Evolutionary conservation across 2,888 invertebrate species (phyloP).

Genomic region (Nebria salina): DNA sequence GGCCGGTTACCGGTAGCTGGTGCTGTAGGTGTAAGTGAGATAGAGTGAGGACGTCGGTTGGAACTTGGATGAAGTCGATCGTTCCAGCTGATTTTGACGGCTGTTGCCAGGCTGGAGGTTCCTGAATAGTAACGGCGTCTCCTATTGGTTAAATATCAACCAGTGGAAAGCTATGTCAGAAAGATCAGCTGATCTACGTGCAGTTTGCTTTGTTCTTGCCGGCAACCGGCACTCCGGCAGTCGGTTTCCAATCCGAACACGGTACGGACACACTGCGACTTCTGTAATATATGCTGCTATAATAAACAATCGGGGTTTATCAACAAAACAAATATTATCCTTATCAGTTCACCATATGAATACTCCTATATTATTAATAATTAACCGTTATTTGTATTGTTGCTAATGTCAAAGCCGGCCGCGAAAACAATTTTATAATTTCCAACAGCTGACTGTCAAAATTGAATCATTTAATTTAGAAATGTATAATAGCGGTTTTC

Average conservation of each 20-base stretch:
- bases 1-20: conserved; percentile 5
- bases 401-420: neutral
- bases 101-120: conserved; percentile 42
- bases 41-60: neutral
- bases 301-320: neutral
- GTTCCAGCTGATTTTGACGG: conserved; percentile 45
- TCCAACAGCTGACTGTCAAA: neutral
- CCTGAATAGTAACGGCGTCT: conserved; percentile 25
- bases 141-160: conserved; percentile 23
- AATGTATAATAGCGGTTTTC: conserved; percentile 23
- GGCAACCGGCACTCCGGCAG: conserved; percentile 27
- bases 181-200: conserved; percentile 39
- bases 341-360: conserved; percentile 6
- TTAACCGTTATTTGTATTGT: neutral
- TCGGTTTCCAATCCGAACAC: conserved; percentile 20
- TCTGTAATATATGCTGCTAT: conserved; percentile 3
- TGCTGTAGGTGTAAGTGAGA: conserved; percentile 12
- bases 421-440: conserved; percentile 1
- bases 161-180: conserved; percentile 33
- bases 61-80: conserved; percentile 15
- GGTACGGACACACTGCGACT: conserved; percentile 4
- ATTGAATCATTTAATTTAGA: neutral
- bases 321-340: conserved; percentile 4
- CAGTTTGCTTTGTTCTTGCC: conserved; percentile 40
- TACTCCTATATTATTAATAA: conserved; percentile 9